Evolutionary conservation across 1,140 invertebrate genomes (phyloP).

Genomic region (Oreohelix idahoensis): DNA sequence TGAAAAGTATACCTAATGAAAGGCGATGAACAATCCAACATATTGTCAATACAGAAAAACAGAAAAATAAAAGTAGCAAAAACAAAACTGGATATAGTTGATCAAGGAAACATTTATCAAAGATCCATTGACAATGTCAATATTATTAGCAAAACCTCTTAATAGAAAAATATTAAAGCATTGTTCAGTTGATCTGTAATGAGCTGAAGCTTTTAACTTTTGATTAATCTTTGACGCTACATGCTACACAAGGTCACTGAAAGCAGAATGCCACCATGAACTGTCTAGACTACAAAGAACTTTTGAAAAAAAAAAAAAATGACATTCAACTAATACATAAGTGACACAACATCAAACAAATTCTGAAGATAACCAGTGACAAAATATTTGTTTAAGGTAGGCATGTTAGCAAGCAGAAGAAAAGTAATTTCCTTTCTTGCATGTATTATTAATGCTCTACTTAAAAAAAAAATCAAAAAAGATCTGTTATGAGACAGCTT

Average conservation of each 20-base stretch:
- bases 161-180: neutral
- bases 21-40: neutral
- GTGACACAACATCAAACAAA: conserved; percentile 6
- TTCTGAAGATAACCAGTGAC: neutral
- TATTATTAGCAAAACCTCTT: neutral
- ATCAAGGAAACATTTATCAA: neutral
- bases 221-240: neutral
- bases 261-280: conserved; percentile 11
- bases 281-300: conserved; percentile 4
- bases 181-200: neutral
- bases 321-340: neutral
- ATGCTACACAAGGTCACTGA: conserved; percentile 1
- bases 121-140: neutral
- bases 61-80: neutral
- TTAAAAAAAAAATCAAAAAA: too few relatives aligned
- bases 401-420: neutral
- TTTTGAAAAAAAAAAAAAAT: conserved; percentile 9
- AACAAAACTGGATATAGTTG: neutral
- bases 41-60: neutral
- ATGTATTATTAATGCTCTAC: neutral
- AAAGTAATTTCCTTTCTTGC: neutral
- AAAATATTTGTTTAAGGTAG: neutral
- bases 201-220: neutral
- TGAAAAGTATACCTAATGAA: neutral
- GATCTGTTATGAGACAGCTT: neutral